phyloP scores from a whole-genome alignment of 2,113 vertebrate genomes.

The Podilymbus podiceps region DNA sequence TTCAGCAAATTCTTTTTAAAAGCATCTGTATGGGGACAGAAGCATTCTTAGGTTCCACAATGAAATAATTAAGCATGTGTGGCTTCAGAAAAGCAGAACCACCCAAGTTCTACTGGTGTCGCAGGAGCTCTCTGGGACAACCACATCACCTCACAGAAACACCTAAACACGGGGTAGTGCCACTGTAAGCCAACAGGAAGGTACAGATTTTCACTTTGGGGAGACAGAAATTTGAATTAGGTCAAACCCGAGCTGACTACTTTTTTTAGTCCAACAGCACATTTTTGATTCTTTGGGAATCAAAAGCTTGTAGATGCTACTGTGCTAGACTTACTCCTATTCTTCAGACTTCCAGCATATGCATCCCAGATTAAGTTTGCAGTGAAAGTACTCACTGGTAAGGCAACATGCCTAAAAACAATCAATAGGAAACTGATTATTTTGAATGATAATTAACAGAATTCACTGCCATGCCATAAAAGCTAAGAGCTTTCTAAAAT shows the following conservation, averaged over 20 bases:
- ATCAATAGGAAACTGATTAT: no score
- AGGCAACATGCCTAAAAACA: neutral
- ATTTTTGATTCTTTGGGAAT: neutral
- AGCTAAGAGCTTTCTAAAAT: neutral
- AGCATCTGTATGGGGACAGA: neutral
- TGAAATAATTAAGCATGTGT: neutral
- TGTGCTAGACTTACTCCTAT: neutral
- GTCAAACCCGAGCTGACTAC: neutral
- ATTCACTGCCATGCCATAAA: neutral
- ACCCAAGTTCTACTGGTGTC: neutral
- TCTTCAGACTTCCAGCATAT: neutral
- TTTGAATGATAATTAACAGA: neutral
- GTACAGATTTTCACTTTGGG: no score
- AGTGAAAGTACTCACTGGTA: neutral
- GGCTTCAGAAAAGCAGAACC: neutral
- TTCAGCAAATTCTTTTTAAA: neutral
- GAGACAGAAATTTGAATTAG: rapidly evolving
- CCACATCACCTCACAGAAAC: neutral
- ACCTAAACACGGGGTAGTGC: rapidly evolving
- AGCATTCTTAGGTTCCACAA: neutral
- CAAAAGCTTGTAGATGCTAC: neutral
- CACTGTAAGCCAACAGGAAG: neutral
- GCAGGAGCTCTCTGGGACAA: neutral
- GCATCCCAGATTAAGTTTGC: no score
- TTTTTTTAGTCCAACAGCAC: neutral